Conservation (phyloP, 1,140 invertebrate genomes). For the Archegozetes longisetosus region DNA sequence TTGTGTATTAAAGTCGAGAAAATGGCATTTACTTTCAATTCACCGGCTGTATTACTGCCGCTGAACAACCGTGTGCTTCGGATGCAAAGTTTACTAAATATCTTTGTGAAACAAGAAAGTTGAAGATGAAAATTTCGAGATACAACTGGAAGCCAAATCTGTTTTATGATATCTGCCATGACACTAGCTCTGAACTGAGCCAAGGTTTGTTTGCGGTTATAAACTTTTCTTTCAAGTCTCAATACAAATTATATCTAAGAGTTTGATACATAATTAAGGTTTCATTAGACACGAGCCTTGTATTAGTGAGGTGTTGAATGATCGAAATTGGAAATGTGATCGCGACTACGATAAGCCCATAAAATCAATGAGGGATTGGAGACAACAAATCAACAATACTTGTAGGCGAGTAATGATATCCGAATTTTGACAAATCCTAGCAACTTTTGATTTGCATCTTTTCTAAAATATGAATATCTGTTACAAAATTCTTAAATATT, state of each 20-base stretch:
- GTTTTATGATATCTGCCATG: slow-evolving; percentile 5
- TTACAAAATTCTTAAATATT: not conserved
- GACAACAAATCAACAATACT: not conserved
- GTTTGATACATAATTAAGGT: too few species aligned
- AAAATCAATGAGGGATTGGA: not conserved
- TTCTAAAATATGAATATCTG: too few species aligned
- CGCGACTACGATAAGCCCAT: not conserved
- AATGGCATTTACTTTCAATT: not conserved
- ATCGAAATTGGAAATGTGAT: slow-evolving; percentile 3
- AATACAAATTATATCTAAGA: not conserved
- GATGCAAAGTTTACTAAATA: not conserved
- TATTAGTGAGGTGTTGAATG: slow-evolving; percentile 1
- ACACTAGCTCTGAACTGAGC: not conserved
- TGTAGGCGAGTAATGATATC: not conserved
- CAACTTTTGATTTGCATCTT: too few species aligned
- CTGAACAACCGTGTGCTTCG: not conserved
- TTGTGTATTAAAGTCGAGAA: not conserved
- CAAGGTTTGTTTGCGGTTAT: not conserved
- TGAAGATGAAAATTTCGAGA: not conserved
- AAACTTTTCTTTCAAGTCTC: not conserved
- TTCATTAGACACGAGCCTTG: slow-evolving; percentile 11
- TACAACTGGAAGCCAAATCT: slow-evolving; percentile 9
- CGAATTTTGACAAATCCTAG: too few species aligned
- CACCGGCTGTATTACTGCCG: not conserved
- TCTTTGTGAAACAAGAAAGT: not conserved